phyloP scores from a whole-genome alignment of 1,140 invertebrate species.

The Achroia grisella region DNA sequence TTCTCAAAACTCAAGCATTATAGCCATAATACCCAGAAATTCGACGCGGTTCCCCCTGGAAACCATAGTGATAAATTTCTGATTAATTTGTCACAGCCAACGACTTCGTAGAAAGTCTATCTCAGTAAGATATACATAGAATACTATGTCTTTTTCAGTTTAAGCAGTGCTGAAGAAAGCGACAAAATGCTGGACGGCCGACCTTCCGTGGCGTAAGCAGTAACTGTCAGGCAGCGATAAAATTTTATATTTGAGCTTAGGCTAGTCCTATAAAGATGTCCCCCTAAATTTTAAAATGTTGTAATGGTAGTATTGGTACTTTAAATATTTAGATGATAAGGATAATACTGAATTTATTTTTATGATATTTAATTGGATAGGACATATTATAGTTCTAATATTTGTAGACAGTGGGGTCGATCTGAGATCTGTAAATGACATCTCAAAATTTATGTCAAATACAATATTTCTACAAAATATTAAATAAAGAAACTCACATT shows the following conservation, averaged over 20 bases:
- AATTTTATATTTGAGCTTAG: constrained; percentile 19
- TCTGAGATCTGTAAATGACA: too few species aligned
- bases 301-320: constrained; percentile 17
- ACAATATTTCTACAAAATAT: too few species aligned
- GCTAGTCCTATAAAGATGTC: constrained; percentile 23
- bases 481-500: too few species aligned
- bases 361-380: constrained; percentile 23
- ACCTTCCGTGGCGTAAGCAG: constrained; percentile 77
- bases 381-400: constrained; percentile 21
- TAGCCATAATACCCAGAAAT: too few species aligned
- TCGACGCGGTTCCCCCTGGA: too few species aligned
- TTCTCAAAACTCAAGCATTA: too few species aligned
- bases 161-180: constrained; percentile 78
- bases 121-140: too few species aligned
- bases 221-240: constrained; percentile 19
- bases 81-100: too few species aligned
- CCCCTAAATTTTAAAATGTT: constrained; percentile 19
- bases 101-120: too few species aligned
- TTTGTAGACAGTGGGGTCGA: too few species aligned
- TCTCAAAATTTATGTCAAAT: too few species aligned
- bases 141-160: constrained; percentile 50
- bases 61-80: too few species aligned
- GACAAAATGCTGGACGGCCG: constrained; percentile 80
- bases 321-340: constrained; percentile 9
- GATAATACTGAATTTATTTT: constrained; percentile 37